Percentiles rank a stretch among this genome's conserved stretches.
These are phyloP conservation scores for Hyperoplus immaculatus DNA, from an alignment of 2,797 vertebrate genomes.

Conservation along the genomic window DNA sequence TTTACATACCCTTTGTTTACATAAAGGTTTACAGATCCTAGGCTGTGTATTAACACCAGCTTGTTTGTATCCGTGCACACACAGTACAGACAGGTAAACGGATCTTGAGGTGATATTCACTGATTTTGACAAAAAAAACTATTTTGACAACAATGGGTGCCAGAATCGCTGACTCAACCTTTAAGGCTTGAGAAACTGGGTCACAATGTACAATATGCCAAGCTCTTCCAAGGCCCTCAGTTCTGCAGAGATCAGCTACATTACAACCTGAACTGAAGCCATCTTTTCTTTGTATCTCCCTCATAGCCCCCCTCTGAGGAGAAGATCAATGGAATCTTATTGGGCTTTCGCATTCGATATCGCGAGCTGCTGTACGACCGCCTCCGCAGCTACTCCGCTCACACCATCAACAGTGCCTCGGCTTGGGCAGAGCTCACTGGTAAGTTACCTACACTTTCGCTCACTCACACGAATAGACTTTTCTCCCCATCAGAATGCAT, in stretches of 20 bases:
- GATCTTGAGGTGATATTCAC: too few relatives aligned
- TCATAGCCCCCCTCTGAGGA: conserved; percentile 91
- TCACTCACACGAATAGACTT: not conserved
- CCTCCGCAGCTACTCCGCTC: conserved; percentile 87
- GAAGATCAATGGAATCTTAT: conserved; percentile 95
- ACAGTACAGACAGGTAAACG: too few relatives aligned
- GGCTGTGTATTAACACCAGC: too few relatives aligned
- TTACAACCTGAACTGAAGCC: not conserved
- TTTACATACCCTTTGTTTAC: too few relatives aligned
- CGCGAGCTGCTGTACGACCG: conserved; percentile 91
- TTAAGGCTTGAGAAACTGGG: not conserved
- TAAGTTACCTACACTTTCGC: conserved; percentile 75
- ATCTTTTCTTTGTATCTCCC: not conserved
- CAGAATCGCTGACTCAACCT: too few relatives aligned
- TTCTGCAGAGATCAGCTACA: conserved; percentile 9
- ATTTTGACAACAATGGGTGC: too few relatives aligned
- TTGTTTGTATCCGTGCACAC: too few relatives aligned
- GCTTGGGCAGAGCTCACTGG: conserved; percentile 93
- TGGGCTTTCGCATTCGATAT: conserved; percentile 94
- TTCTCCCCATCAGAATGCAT: not conserved
- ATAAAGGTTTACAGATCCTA: too few relatives aligned
- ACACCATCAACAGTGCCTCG: conserved; percentile 80
- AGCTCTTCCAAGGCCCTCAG: not conserved
- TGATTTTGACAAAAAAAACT: too few relatives aligned
- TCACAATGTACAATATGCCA: not conserved